These are phyloP conservation scores for Panagrolaimus sp. DNA, from an alignment of 1,140 invertebrate genomes.

Conservation along the genomic window DNA sequence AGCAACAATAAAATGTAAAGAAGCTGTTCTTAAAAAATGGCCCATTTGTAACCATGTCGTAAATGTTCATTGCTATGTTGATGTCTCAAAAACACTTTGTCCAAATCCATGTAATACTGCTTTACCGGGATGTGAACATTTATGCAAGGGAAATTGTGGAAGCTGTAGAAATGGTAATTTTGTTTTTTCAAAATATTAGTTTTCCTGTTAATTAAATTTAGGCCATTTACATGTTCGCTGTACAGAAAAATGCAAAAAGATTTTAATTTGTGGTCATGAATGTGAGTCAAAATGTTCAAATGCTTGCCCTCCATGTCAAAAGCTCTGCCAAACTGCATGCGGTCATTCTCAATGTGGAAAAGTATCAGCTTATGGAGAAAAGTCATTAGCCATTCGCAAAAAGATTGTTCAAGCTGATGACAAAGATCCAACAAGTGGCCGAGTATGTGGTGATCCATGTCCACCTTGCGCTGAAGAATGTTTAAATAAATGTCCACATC, in stretches of 20 bases:
- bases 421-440: neutral
- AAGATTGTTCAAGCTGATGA: neutral
- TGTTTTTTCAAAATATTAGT: too few species aligned
- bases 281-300: conserved; percentile 45
- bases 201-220: too few species aligned
- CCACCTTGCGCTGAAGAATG: conserved; percentile 31
- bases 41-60: conserved; percentile 21
- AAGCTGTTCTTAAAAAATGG: conserved; percentile 18
- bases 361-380: neutral
- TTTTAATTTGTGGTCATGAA: conserved; percentile 59
- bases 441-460: conserved; percentile 36
- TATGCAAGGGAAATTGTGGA: conserved; percentile 53
- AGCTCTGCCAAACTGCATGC: conserved; percentile 30
- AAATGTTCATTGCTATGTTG: conserved; percentile 16
- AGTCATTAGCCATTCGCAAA: conserved; percentile 5
- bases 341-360: conserved; percentile 24
- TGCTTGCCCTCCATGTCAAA: conserved; percentile 44
- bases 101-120: conserved; percentile 27
- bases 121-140: conserved; percentile 47
- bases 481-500: conserved; percentile 20
- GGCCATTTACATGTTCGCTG: conserved; percentile 58
- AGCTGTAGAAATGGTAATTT: conserved; percentile 24
- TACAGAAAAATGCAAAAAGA: conserved; percentile 47
- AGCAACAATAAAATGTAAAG: conserved; percentile 9
- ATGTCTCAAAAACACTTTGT: conserved; percentile 24